These are phyloP conservation scores for Pantherophis vulpinus DNA, from an alignment of 2,797 vertebrate genomes.

Conservation along the genomic window DNA sequence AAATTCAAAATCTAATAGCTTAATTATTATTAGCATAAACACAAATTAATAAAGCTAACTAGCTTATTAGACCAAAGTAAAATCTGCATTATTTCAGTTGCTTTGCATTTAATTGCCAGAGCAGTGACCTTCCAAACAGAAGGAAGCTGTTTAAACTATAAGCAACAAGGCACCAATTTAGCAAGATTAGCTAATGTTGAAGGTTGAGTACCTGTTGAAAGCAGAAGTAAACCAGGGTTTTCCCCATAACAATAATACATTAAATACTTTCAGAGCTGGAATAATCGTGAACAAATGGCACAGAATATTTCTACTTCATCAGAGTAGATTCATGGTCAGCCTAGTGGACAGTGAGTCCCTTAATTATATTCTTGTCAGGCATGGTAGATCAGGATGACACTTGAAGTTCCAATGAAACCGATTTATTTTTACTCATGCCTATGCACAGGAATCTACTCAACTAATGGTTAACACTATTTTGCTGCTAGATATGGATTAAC, in stretches of 20 bases:
- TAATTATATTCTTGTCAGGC: background rate
- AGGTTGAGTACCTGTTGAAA: background rate
- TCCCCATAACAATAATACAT: background rate
- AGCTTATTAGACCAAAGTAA: background rate
- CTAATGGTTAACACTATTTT: background rate
- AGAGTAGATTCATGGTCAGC: background rate
- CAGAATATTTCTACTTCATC: background rate
- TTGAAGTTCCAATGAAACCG: background rate
- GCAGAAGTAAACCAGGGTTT: background rate
- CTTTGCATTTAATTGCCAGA: background rate
- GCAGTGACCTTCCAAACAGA: background rate
- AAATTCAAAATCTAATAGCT: background rate
- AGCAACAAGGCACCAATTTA: background rate
- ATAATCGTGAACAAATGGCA: background rate
- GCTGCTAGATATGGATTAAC: background rate
- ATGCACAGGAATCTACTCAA: background rate
- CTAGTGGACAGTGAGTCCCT: too few relatives aligned
- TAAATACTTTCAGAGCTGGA: background rate
- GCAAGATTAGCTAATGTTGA: background rate
- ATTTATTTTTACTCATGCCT: background rate
- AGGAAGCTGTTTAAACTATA: background rate
- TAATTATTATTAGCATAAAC: background rate
- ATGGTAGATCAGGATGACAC: background rate
- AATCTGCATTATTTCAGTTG: background rate
- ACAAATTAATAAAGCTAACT: background rate